Base-by-base conservation (phyloP, 1,140 invertebrate genomes). In the Oscheius sp. region DNA sequence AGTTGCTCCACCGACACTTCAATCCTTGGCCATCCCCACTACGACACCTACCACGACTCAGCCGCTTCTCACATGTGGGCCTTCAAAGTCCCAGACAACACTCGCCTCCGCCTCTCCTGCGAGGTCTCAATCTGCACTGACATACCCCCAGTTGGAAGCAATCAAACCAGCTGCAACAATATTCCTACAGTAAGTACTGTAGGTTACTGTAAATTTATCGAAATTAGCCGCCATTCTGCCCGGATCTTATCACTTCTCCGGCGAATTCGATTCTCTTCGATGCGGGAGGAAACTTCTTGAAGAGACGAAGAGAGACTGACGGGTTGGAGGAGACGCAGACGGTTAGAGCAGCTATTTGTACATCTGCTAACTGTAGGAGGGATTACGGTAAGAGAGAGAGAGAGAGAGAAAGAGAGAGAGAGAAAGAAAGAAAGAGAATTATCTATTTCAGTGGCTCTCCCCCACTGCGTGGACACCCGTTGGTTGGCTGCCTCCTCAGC, bases 1-100 rank as follows among this genome's bases (percentile, higher is more conserved):
- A 80, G 80, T 18, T 83, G 82, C 68, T 83, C 82, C 20, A 81
- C 79, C 2, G 82, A 83, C 71, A 74, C 84, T 45, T 80, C 82
- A 35, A 83, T 84, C 45, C 65, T 83, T 29, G 79, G 62, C 3
- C 83, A 83, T 73, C 83, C 81, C 0, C 80, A 83, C 34, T 83
- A 83, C 65, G 83, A 83, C 77, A 83, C 83, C 28, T 84, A 82
- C 55, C 81, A 84, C 42, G 82, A 83, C 61, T 59, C 80, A 15
- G 83, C 78, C 0, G 64, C 79, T 15, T 75, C 79, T 28, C 81
- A 83, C 49, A 80, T 79, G 81, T 78, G 80, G 46, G 82, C 82
- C 0, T 83, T 83, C 65, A 84, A 84, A 66, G 38, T 68, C 7
- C 82, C 82, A 31, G 82, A 83, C 58, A 79, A 84, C 42, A 75